These are phyloP conservation scores for Huso huso DNA, from an alignment of 2,797 vertebrate genomes.

Conservation along the genomic window DNA sequence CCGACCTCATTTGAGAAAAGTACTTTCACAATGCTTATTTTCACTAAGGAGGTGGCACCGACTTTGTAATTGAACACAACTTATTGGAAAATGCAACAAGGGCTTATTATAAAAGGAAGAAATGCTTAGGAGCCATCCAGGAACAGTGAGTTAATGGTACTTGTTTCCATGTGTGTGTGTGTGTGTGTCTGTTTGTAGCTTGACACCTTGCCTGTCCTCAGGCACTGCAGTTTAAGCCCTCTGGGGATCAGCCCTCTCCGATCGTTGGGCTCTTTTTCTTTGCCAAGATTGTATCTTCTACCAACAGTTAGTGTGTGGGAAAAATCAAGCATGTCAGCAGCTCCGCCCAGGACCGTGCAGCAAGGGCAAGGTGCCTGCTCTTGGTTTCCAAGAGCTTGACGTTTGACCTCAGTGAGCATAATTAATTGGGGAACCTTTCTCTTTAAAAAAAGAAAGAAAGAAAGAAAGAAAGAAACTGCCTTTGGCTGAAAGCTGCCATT, in stretches of 20 bases:
- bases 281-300: conserved; percentile 37
- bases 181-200: conserved; percentile 32
- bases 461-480: conserved; percentile 27
- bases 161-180: conserved; percentile 16
- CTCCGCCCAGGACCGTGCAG: conserved; percentile 32
- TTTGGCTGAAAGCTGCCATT: conserved; percentile 27
- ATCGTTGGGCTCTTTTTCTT: conserved; percentile 22
- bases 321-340: conserved; percentile 45
- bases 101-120: too few species aligned
- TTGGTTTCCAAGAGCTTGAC: conserved; percentile 28
- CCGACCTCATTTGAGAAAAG: too few species aligned
- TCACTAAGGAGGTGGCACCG: too few species aligned
- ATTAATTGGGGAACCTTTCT: conserved; percentile 43
- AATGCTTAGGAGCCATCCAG: too few species aligned
- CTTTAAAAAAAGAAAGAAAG: conserved; percentile 26
- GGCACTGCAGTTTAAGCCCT: conserved; percentile 4
- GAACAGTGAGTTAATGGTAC: not conserved
- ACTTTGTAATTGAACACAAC: too few species aligned
- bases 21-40: too few species aligned
- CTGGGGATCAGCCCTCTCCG: conserved; percentile 37
- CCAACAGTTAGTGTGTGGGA: conserved; percentile 43
- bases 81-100: too few species aligned
- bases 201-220: conserved; percentile 24
- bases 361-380: conserved; percentile 44
- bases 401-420: conserved; percentile 32